Evolutionary conservation across 2,113 vertebrate species (phyloP).

Genomic region (Butastur rufipennis): DNA sequence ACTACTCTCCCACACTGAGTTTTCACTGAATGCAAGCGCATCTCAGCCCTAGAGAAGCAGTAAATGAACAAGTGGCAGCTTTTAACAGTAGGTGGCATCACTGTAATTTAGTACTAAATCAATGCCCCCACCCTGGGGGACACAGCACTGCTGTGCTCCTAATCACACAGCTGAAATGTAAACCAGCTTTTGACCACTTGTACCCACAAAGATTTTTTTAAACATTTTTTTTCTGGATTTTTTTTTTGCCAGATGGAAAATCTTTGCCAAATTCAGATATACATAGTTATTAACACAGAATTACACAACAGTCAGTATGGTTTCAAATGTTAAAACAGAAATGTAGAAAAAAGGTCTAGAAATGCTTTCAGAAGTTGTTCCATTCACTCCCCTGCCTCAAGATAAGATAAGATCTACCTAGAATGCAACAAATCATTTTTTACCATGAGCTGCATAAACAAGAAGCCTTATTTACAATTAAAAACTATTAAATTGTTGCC

Average conservation of each 20-base stretch:
- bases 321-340: neutral
- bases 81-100: neutral
- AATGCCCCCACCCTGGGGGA: neutral
- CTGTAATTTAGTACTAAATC: neutral
- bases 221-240: neutral
- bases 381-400: neutral
- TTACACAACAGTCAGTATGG: neutral
- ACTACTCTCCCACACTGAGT: neutral
- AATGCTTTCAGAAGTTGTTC: neutral
- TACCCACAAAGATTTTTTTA: neutral
- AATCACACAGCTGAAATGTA: neutral
- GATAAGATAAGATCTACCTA: neutral
- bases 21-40: neutral
- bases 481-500: neutral
- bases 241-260: neutral
- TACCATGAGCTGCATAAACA: neutral
- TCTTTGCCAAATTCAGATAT: neutral
- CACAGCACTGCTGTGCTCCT: neutral
- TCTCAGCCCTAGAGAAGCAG: neutral
- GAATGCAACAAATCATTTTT: neutral
- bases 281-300: neutral
- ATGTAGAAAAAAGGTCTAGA: neutral
- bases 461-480: neutral
- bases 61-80: neutral
- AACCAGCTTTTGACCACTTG: neutral